phyloP scores from a whole-genome alignment of 2,888 invertebrate genomes.

The Ferdinandea cuprea region DNA sequence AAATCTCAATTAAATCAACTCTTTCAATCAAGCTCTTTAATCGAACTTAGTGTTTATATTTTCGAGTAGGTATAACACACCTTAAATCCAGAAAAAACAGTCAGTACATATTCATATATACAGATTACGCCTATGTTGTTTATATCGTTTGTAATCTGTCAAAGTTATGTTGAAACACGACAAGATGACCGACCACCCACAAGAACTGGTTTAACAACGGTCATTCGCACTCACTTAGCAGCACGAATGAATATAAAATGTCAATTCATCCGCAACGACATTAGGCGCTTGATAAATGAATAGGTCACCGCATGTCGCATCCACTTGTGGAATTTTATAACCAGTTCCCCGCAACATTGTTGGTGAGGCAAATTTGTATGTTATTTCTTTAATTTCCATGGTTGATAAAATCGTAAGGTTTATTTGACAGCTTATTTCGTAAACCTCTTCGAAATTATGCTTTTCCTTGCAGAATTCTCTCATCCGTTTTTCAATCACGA shows the following conservation, averaged over 20 bases:
- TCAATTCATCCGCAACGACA: slow-evolving; percentile 20
- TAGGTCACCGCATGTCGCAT: slow-evolving; percentile 18
- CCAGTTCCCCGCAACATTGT: slow-evolving; percentile 9
- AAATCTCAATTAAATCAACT: no score
- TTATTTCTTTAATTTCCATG: slow-evolving; percentile 6
- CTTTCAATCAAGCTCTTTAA: no score
- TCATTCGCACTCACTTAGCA: slow-evolving; percentile 3
- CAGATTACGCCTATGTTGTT: not conserved
- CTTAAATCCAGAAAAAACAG: no score
- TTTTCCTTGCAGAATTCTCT: not conserved
- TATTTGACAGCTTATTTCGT: slow-evolving; percentile 15
- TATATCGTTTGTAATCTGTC: not conserved
- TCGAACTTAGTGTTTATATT: no score
- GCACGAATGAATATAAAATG: slow-evolving; percentile 26
- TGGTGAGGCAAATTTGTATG: not conserved
- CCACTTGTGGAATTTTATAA: slow-evolving; percentile 2
- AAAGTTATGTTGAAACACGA: not conserved
- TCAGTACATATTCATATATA: not conserved
- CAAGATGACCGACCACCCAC: slow-evolving; percentile 15
- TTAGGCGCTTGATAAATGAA: slow-evolving; percentile 34
- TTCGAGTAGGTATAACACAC: no score
- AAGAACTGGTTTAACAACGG: not conserved
- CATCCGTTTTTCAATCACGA: not conserved
- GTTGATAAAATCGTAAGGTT: slow-evolving; percentile 12
- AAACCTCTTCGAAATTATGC: not conserved